A percentile compares a stretch with the other conserved stretches of the same genome.
Evolutionary conservation across 1,140 invertebrate species (phyloP).

Genomic region (Pseudomyrmex concolor): DNA sequence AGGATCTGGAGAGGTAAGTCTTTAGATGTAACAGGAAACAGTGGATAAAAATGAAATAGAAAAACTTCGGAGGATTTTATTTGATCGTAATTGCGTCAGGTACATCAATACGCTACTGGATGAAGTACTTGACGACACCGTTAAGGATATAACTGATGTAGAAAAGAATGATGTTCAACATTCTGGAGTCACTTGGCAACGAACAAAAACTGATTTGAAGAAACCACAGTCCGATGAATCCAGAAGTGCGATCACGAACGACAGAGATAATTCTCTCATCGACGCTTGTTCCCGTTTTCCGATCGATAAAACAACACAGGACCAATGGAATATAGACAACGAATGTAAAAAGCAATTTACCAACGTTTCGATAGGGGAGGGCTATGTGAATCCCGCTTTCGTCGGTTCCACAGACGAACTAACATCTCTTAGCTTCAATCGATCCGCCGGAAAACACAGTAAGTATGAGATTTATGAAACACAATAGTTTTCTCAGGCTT

Average conservation of each 20-base stretch:
- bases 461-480: conserved; percentile 49
- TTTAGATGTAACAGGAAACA: background rate
- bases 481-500: background rate
- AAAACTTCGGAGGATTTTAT: background rate
- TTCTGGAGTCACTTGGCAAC: conserved; percentile 14
- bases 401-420: conserved; percentile 77
- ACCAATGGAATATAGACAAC: conserved; percentile 21
- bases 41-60: background rate
- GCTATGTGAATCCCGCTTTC: conserved; percentile 81
- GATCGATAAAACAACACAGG: background rate
- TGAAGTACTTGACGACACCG: conserved; percentile 79
- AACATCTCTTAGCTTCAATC: conserved; percentile 76
- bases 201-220: conserved; percentile 9
- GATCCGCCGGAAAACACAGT: conserved; percentile 34
- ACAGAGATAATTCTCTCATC: background rate
- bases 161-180: conserved; percentile 11
- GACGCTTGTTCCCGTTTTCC: background rate
- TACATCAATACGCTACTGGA: conserved; percentile 79
- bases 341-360: conserved; percentile 13
- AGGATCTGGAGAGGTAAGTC: conserved; percentile 74
- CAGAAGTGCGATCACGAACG: background rate
- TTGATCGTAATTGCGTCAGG: background rate
- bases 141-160: conserved; percentile 71
- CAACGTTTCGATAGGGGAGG: conserved; percentile 48
- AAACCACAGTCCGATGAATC: conserved; percentile 17